Base-by-base conservation (phyloP, 2,113 vertebrate genomes). In the Thalassoma bifasciatum region DNA sequence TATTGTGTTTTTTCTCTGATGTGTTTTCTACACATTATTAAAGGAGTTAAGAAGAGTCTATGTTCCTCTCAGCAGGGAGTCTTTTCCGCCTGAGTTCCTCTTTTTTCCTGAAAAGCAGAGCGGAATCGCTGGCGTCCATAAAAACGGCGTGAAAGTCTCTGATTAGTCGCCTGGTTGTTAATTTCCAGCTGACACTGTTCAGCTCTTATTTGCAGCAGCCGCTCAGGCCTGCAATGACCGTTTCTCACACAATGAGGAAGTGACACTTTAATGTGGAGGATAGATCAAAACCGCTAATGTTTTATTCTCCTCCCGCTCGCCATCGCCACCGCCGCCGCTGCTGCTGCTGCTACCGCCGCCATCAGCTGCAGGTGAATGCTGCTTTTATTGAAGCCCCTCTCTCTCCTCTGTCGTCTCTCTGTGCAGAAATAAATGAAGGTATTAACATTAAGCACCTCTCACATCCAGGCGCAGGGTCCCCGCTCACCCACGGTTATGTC, bases 241-340 rank as follows among this genome's bases (percentile, higher is more conserved):
- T 40, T 37, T 66, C 69, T 79, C 74, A 69, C 61, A 78, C 87
- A 66, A 86, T 73, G 86, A 88, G 81, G 53, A 69, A 62, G 80
- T 88, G 87, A 83, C 82, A 57, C 65, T 85, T 89, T 88, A 84
- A 89, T 75, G 79, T 17, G 46, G 60, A 16, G 71, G 67, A 89
- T 87, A 85, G 77, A 92, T 92, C 89, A 89, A 81, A 89, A 90
- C 63, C 79, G 75, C 86, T 86, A 85, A 88, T 90, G 88, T 88
- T 87, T 82, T 84, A 89, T 92, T 83, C 86, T 83, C 16, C 16
- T 58, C 67, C 6, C 30, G n/a, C n/a, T n/a, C n/a, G n/a, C n/a
- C n/a, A n/a, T n/a, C n/a, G n/a, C n/a, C n/a, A n/a, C n/a, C n/a
- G n/a, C n/a, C n/a, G n/a, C n/a, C n/a, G n/a, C n/a, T n/a, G n/a